phyloP scores from a whole-genome alignment of 2,888 invertebrate genomes.

The Standfussiana lucernea region DNA sequence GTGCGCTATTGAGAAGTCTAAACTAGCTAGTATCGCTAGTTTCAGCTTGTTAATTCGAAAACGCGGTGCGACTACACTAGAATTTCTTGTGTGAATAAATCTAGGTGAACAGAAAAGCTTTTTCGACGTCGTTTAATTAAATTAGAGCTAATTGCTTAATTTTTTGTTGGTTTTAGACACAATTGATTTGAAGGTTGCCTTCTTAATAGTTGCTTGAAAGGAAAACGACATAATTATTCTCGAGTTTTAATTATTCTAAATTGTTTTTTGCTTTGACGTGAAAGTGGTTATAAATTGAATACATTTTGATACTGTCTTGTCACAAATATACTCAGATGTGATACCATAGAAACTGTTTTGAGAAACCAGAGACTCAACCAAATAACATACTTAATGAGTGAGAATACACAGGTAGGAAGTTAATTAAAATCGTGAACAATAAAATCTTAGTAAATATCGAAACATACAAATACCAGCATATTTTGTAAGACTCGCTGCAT shows the following conservation, averaged over 20 bases:
- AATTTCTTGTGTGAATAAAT: constrained; percentile 49
- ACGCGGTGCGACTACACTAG: constrained; percentile 27
- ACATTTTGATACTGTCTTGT: not conserved
- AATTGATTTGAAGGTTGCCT: constrained; percentile 40
- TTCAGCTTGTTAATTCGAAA: constrained; percentile 64
- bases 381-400: not conserved
- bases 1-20: constrained; percentile 69
- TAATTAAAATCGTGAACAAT: not conserved
- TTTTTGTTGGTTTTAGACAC: constrained; percentile 35
- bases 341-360: not conserved
- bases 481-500: not conserved
- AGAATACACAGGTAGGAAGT: not conserved
- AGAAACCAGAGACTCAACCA: not conserved
- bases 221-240: constrained; percentile 16
- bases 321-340: not conserved
- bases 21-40: constrained; percentile 59
- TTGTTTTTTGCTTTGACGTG: constrained; percentile 3
- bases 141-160: constrained; percentile 37
- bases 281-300: constrained; percentile 2
- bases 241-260: constrained; percentile 11
- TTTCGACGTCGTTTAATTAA: constrained; percentile 40
- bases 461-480: not conserved
- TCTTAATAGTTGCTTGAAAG: constrained; percentile 42
- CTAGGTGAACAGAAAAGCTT: constrained; percentile 40
- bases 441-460: not conserved